Base-by-base conservation (phyloP, 2,797 vertebrate genomes). In the Podarcis siculus region DNA sequence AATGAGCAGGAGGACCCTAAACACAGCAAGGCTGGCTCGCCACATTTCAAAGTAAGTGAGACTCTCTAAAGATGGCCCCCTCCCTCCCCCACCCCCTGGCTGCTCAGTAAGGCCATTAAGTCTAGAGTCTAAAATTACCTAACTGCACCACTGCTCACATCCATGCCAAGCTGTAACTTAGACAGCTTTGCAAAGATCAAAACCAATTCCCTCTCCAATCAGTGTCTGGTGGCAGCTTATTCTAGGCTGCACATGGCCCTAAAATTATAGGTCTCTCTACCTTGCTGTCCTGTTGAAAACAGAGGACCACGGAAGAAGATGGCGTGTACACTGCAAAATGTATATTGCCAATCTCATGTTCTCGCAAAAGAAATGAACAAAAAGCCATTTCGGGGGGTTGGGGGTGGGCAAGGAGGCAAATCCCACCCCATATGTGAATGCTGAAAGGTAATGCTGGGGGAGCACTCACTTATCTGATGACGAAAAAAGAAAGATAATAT, bases 321-420 rank as follows among this genome's bases (percentile, higher is more conserved):
- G 39, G 61, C 19, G 83, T 66, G 78, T 85, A 66, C 91, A 90
- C 93, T 15, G 49, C 86, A 87, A 86, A 88, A 80, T 85, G 88
- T 89, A 90, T 90, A 90, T 87, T 89, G 82, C 86, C 84, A 87
- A 92, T 91, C 93, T 81, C 80, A 45, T 83, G 82, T 91, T 93
- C 73, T 66, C 87, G 83, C 85, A 79, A 88, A 91, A 35, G 77
- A 67, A 82, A 87, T 73, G 78, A 93, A 90, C 91, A 91, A 95
- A 95, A 93, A 91, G 61, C 78, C 19, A 21, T 89, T 92, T 87
- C 49, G 90, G 84, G 49, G 13, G 13, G 3, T 55, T 15, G 49
- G 49, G 49, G 49, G 13, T 55, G 49, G 49, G 13, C 49, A 55
- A 55, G 49, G 85, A 86, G 67, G 39, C 72, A 89, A 86, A 55